Evolutionary conservation across 1,140 invertebrate species (phyloP).

Genomic region (Asobara japonica): DNA sequence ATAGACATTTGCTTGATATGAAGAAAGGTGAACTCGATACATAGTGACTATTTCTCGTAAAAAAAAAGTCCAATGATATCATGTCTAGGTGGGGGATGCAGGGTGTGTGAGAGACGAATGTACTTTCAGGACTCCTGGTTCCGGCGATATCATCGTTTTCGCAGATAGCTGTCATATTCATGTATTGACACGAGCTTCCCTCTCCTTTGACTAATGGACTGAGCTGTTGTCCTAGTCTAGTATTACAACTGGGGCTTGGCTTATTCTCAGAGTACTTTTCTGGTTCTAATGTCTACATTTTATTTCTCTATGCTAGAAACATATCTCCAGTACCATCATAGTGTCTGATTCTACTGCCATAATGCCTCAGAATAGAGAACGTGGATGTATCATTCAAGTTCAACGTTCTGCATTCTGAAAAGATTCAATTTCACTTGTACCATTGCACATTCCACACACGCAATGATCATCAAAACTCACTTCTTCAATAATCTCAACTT

Average conservation of each 20-base stretch:
- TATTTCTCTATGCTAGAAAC: not conserved
- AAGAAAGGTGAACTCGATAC: not conserved
- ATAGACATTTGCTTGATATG: constrained; percentile 11
- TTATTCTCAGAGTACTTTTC: constrained; percentile 50
- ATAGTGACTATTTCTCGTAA: not conserved
- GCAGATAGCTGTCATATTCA: constrained; percentile 63
- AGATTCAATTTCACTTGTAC: not conserved
- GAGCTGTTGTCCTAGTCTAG: constrained; percentile 62
- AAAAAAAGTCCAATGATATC: not conserved
- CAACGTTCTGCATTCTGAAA: not conserved
- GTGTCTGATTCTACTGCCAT: no score
- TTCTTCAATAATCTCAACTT: not conserved
- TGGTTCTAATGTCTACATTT: constrained; percentile 29
- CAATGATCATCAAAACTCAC: not conserved
- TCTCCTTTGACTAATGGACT: constrained; percentile 66
- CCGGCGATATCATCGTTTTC: constrained; percentile 32
- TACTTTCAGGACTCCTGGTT: constrained; percentile 20
- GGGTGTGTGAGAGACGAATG: not conserved
- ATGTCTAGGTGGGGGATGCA: not conserved
- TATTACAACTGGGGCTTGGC: constrained; percentile 58
- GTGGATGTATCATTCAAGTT: no score
- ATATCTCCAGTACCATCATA: not conserved
- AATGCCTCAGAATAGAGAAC: not conserved
- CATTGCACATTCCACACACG: not conserved
- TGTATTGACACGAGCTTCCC: constrained; percentile 62